Evolutionary conservation across 1,140 invertebrate species (phyloP).

Genomic region (Camponotus floridanus): DNA sequence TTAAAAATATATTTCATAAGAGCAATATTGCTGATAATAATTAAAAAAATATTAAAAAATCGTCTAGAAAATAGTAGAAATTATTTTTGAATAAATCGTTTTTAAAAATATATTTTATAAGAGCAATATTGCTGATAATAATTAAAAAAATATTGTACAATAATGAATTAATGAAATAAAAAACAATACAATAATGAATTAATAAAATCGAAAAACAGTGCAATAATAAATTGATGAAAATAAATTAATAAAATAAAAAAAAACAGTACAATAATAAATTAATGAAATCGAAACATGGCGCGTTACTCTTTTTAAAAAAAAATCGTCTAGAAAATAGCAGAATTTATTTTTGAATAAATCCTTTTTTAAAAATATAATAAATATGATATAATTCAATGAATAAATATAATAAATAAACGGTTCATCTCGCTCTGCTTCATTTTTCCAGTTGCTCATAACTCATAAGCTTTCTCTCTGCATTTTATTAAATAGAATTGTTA

Average conservation of each 20-base stretch:
- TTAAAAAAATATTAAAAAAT: background rate
- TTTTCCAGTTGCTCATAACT: background rate
- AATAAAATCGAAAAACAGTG: background rate
- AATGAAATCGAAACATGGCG: background rate
- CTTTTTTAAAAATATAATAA: background rate
- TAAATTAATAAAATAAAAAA: background rate
- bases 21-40: background rate
- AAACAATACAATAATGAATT: too few species aligned
- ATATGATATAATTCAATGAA: too few species aligned
- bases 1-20: background rate
- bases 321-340: background rate
- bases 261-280: background rate
- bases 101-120: background rate
- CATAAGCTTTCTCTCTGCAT: background rate
- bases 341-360: background rate
- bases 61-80: background rate
- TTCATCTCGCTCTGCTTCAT: too few species aligned
- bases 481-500: background rate
- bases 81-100: slow-evolving; percentile 1
- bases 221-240: background rate
- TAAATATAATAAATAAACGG: too few species aligned
- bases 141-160: background rate
- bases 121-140: background rate
- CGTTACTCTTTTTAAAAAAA: background rate
- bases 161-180: background rate